Conservation (phyloP, 2,113 vertebrate species). For the Microtus pennsylvanicus region DNA sequence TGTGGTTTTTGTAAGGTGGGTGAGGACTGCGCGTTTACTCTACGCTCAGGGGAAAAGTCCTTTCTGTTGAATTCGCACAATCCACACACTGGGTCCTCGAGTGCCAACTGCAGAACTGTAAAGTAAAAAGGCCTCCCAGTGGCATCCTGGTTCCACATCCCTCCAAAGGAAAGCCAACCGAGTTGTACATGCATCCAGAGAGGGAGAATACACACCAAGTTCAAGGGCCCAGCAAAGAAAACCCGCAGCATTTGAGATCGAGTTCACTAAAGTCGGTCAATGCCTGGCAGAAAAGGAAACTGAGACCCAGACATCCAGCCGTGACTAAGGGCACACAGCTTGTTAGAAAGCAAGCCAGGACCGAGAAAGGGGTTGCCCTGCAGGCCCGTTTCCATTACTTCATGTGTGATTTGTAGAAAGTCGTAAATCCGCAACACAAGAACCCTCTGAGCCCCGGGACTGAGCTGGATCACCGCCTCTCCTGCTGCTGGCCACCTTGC, state of each 20-base stretch:
- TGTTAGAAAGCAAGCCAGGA: not conserved
- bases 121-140: not conserved
- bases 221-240: not conserved
- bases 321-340: constrained; percentile 61
- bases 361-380: not conserved
- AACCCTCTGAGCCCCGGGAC: not conserved
- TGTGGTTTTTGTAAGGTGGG: not conserved
- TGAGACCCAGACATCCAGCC: constrained; percentile 34
- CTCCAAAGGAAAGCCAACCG: not conserved
- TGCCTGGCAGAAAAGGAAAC: constrained; percentile 60
- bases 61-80: not conserved
- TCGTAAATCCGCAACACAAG: constrained; percentile 51
- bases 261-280: not conserved
- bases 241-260: not conserved
- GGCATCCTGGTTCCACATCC: not conserved
- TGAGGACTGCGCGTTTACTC: not conserved
- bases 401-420: constrained; percentile 50
- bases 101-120: not conserved
- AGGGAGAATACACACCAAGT: too few species aligned
- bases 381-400: not conserved
- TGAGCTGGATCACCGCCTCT: not conserved
- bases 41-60: not conserved
- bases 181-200: not conserved
- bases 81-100: not conserved
- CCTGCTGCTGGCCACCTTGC: not conserved